These are phyloP conservation scores for Camelus bactrianus DNA, from an alignment of 2,113 vertebrate genomes.

Conservation along the genomic window DNA sequence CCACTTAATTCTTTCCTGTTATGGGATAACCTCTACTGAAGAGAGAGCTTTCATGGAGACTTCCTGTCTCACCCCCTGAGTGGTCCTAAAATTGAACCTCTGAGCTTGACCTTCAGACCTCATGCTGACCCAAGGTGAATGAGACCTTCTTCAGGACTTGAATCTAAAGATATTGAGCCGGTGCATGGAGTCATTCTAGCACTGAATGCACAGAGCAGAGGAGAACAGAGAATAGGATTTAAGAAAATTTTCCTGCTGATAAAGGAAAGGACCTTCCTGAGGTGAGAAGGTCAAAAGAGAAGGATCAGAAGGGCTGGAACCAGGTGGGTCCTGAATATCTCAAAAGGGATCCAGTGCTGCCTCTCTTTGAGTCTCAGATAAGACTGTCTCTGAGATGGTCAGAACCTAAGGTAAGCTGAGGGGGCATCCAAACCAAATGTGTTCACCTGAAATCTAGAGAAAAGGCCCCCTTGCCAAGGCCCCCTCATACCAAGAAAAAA, in stretches of 20 bases:
- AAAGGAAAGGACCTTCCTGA: neutral
- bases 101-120: neutral
- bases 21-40: slow-evolving; percentile 70
- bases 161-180: neutral
- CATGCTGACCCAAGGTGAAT: neutral
- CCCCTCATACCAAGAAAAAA: neutral
- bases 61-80: slow-evolving; percentile 87
- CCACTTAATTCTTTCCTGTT: slow-evolving; percentile 43
- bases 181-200: neutral
- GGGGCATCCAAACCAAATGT: neutral
- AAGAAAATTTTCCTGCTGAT: neutral
- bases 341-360: neutral
- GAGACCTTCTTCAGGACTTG: neutral
- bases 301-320: neutral
- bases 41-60: slow-evolving; percentile 90
- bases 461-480: neutral
- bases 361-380: neutral
- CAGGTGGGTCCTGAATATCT: neutral
- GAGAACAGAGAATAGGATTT: neutral
- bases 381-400: neutral
- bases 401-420: neutral
- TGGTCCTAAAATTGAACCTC: slow-evolving; percentile 89
- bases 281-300: neutral
- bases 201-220: neutral
- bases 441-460: neutral